Conservation (phyloP, 2,888 invertebrate genomes). For the Carcina quercana region DNA sequence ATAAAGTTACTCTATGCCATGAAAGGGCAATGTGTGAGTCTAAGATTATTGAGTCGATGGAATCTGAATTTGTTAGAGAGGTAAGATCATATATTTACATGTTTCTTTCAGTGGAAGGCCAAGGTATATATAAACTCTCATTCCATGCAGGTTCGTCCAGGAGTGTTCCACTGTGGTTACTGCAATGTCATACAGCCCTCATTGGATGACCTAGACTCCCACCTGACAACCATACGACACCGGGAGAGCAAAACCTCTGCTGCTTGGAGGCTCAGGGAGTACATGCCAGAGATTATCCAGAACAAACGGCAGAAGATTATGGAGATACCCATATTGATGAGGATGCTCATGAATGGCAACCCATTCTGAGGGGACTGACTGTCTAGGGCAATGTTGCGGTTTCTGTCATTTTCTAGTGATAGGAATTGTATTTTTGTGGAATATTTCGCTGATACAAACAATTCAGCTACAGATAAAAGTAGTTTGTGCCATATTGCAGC, state of each 20-base stretch:
- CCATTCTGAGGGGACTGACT: too few relatives aligned
- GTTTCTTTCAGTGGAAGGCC: neutral
- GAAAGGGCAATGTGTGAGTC: slow-evolving; percentile 8
- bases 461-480: too few relatives aligned
- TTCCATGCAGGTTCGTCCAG: slow-evolving; percentile 17
- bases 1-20: slow-evolving; percentile 15
- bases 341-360: slow-evolving; percentile 1
- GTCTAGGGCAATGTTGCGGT: too few relatives aligned
- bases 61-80: slow-evolving; percentile 39
- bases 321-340: neutral
- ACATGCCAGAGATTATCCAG: slow-evolving; percentile 10
- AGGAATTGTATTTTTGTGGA: too few relatives aligned
- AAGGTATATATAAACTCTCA: neutral
- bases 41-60: slow-evolving; percentile 22
- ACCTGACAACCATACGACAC: slow-evolving; percentile 21
- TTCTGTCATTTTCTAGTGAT: too few relatives aligned
- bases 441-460: too few relatives aligned
- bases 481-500: too few relatives aligned
- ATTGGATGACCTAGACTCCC: slow-evolving; percentile 19
- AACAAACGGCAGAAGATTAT: slow-evolving; percentile 5
- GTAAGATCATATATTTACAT: slow-evolving; percentile 22
- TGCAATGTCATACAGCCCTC: slow-evolving; percentile 21
- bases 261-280: slow-evolving; percentile 16
- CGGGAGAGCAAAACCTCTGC: slow-evolving; percentile 17
- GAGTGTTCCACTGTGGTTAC: slow-evolving; percentile 29